Evolutionary conservation across 2,888 invertebrate species (phyloP), one percentile per base, ranked within the genome.

Genomic region (Eupithecia pulchellata): DNA sequence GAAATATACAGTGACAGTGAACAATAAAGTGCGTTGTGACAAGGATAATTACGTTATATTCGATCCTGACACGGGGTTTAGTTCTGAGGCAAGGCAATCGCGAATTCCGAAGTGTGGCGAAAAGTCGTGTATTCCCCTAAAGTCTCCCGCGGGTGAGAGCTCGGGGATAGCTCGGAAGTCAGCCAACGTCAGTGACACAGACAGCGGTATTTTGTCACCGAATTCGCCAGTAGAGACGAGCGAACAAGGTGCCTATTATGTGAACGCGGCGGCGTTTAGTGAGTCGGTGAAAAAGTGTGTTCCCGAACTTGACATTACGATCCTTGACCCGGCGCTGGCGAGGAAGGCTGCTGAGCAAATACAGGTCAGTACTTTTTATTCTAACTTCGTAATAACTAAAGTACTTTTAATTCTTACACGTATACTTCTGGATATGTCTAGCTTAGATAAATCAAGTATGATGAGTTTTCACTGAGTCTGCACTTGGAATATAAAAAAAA

Each of bases 151-250:
- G 25, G 89, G 89, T 58, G 92, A 92, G 80, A 87, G 81, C 64
- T 86, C 89, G 13, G 82, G 86, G 68, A 78, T 82, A 29, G 82
- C 84, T 68, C 85, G 89, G 69, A 91, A 91, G 81, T 89, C 90
- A 42, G 91, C 91, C 62, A 93, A 89, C 79, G 91, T 95, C 77
- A 96, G 96, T 87, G 96, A 96, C 88, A 95, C 95, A 14, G 96
- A 96, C 82, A 96, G 96, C 84, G 96, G 96, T 5, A 96, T 96
- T 79, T 85, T 96, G 61, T 96, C 96, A 77, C 96, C 96, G 0
- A 95, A 95, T 78, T 96, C 96, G 30, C 96, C 96, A 0, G 93
- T 95, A 67, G 95, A 95, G 71, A 85, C 87, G 2, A 92, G 91
- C 83, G 92, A 93, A 71, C 89, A 85, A 60, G 84, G 89, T 14